Percentiles rank a stretch among this genome's conserved stretches.
phyloP scores from a whole-genome alignment of 2,113 vertebrate genomes.

The Serinus canaria region DNA sequence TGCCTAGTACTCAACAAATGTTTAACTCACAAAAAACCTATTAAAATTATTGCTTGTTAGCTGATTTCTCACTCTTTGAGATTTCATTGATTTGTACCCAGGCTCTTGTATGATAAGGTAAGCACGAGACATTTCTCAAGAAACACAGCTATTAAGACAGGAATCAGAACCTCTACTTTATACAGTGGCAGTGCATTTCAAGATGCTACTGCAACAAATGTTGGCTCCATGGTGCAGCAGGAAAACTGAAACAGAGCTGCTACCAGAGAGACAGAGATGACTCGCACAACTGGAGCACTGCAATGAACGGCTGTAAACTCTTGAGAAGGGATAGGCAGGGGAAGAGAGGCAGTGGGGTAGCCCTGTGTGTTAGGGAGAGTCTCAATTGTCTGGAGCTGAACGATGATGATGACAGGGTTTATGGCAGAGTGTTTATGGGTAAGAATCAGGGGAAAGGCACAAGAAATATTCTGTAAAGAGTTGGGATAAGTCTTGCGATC shows the following conservation, averaged over 20 bases:
- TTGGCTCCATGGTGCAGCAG: not conserved
- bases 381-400: not conserved
- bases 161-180: not conserved
- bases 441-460: not conserved
- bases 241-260: not conserved
- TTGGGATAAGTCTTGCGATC: accelerated
- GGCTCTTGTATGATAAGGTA: not conserved
- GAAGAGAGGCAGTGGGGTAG: not conserved
- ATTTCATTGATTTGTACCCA: not conserved
- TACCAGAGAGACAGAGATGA: accelerated
- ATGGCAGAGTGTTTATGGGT: not conserved
- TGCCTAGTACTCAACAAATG: not conserved
- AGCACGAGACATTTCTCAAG: not conserved
- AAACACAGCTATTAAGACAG: not conserved
- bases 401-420: accelerated
- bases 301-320: not conserved
- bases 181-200: not conserved
- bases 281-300: accelerated
- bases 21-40: not conserved
- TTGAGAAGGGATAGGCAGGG: not conserved
- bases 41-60: not conserved
- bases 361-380: not conserved
- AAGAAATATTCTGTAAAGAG: not conserved
- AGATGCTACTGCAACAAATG: not conserved
- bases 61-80: not conserved